Evolutionary conservation across 2,113 vertebrate species (phyloP).

Genomic region (Romanogobio albipinnatus): DNA sequence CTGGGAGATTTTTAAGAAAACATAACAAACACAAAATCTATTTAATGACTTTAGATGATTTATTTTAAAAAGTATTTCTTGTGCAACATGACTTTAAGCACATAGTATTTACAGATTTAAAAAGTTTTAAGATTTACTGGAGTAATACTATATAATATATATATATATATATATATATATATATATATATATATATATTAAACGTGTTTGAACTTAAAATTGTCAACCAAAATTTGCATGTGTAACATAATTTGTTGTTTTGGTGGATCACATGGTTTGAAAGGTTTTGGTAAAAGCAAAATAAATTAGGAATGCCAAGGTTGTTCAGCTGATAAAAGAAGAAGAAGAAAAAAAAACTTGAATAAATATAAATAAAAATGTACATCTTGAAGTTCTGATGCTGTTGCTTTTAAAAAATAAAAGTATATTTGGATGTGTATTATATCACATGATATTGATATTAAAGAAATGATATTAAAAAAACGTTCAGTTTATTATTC

Average conservation of each 20-base stretch:
- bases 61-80: conserved; percentile 45
- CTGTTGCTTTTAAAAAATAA: conserved; percentile 6
- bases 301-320: conserved; percentile 13
- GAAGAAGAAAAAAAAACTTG: background rate
- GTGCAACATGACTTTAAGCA: conserved; percentile 39
- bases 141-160: conserved; percentile 15
- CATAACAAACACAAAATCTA: conserved; percentile 35
- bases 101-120: conserved; percentile 28
- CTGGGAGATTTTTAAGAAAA: background rate
- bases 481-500: background rate
- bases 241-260: conserved; percentile 20
- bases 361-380: conserved; percentile 12
- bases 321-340: background rate
- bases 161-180: too few relatives aligned
- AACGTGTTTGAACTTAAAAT: conserved; percentile 23
- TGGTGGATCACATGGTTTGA: conserved; percentile 12
- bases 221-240: conserved; percentile 23
- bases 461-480: conserved; percentile 14
- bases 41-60: conserved; percentile 38
- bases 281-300: conserved; percentile 24
- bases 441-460: background rate
- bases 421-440: conserved; percentile 15
- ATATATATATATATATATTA: background rate
- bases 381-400: conserved; percentile 2
- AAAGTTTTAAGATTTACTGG: conserved; percentile 25